These are phyloP conservation scores for Pocillopora damicornis DNA, from an alignment of 64 coral and sea anemone species.

Conservation along the genomic window DNA sequence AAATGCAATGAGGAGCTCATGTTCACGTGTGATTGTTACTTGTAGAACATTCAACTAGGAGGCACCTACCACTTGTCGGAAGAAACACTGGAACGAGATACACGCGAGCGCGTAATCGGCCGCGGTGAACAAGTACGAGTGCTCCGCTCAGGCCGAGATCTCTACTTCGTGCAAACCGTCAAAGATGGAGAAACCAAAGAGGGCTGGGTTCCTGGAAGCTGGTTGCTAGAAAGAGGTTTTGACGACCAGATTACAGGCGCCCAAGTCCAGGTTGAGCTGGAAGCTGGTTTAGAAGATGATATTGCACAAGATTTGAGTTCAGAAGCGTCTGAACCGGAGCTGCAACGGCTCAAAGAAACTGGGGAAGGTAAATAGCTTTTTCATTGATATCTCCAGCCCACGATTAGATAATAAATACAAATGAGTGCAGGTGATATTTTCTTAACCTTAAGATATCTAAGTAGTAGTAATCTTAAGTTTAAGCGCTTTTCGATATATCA, in stretches of 20 bases:
- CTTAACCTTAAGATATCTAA: too few relatives aligned
- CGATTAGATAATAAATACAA: neutral
- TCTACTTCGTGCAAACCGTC: conserved; percentile 87
- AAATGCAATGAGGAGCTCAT: too few relatives aligned
- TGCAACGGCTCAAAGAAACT: conserved; percentile 51
- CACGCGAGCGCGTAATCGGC: conserved; percentile 57
- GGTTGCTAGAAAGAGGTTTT: conserved; percentile 70
- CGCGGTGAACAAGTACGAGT: conserved; percentile 77
- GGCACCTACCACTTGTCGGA: conserved; percentile 79
- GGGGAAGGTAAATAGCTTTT: conserved; percentile 31
- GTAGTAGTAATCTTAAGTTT: too few relatives aligned
- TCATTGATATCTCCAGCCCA: neutral
- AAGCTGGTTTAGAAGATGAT: conserved; percentile 38
- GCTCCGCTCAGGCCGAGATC: conserved; percentile 85
- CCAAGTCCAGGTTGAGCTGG: neutral
- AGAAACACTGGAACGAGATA: conserved; percentile 79
- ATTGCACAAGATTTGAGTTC: conserved; percentile 66
- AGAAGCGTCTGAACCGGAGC: conserved; percentile 87
- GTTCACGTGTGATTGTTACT: neutral
- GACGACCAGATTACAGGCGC: conserved; percentile 32
- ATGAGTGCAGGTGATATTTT: too few relatives aligned
- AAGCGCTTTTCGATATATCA: too few relatives aligned
- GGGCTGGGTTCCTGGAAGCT: conserved; percentile 85
- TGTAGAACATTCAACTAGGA: conserved; percentile 83
- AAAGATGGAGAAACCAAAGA: conserved; percentile 66